Evolutionary conservation across 2,797 vertebrate genomes (phyloP), one percentile per base, ranked within the genome.

Genomic region (Periophthalmus magnuspinnatus): DNA sequence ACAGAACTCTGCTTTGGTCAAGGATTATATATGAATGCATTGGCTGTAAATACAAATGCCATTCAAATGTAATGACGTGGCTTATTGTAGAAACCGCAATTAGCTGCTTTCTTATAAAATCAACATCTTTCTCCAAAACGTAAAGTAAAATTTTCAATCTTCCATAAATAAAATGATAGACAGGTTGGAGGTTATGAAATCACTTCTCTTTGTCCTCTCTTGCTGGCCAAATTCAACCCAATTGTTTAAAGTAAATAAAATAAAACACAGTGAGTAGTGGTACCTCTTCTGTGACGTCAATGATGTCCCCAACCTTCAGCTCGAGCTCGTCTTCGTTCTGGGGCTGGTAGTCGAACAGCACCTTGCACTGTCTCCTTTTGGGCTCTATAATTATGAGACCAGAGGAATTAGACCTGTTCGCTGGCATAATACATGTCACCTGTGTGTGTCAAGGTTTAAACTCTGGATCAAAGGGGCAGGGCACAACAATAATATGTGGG

Each of bases 281-380:
- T 86, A 98, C 97, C 96, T 99, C 97, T 41, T 98, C 96, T 0
- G 0, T 91, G 81, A 99, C 89, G 38, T 98, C 96, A 2, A 99
- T 81, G 62, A 95, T 68, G 52, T 98, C 96, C 66, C 97, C 97
- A 1, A 89, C 33, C 78, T 95, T 97, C 68, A 99, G 93, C 28
- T 96, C 95, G 85, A 99, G 87, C 78, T 99, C 97, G 47, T 99
- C 97, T 65, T 97, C 96, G 1, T 99, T 98, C 89, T 95, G 94
- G 0, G 97, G 96, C 72, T 91, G 22, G 66, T 99, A 99, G 0
- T 97, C 95, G 19, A 94, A 99, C 63, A 95, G 76, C 52, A 81
- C 96, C 84, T 93, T 97, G 89, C 96, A 98, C 78, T 94, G 96
- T 0, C 95, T 90, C 78, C 93, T 98, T 90, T 94, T 98, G 0